phyloP scores from a whole-genome alignment of 2,888 invertebrate genomes.

The Teleogryllus oceanicus region DNA sequence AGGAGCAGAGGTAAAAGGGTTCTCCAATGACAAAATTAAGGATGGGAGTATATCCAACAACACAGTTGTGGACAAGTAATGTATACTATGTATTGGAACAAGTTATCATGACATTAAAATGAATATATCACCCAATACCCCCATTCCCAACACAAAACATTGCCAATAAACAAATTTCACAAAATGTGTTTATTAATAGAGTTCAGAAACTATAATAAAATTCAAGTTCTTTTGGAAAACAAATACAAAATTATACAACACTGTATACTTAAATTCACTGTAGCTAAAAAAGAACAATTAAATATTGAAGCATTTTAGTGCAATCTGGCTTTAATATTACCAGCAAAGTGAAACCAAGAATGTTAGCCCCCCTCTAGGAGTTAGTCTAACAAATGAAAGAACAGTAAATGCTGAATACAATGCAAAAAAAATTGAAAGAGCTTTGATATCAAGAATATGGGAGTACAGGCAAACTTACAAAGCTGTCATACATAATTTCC shows the following conservation, averaged over 20 bases:
- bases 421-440: neutral
- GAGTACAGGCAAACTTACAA: constrained; percentile 11
- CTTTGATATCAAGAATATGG: constrained; percentile 18
- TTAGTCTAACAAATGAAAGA: constrained; percentile 18
- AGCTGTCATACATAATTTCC: neutral
- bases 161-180: constrained; percentile 26
- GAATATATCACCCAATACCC: neutral
- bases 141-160: constrained; percentile 29
- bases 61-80: too few species aligned
- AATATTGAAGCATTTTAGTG: constrained; percentile 12
- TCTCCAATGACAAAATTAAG: too few species aligned
- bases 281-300: neutral
- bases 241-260: constrained; percentile 9
- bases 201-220: neutral
- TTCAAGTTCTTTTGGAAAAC: constrained; percentile 6
- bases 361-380: constrained; percentile 18
- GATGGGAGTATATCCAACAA: too few species aligned
- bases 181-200: constrained; percentile 12
- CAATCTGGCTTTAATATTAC: constrained; percentile 1
- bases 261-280: neutral
- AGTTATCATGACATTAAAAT: neutral
- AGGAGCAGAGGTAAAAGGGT: too few species aligned
- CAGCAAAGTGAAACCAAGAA: neutral
- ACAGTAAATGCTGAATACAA: neutral
- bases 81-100: neutral